A percentile compares a stretch with the other conserved stretches of the same genome.
Evolutionary conservation across 2,888 invertebrate species (phyloP).

Genomic region (Drosophila stalkeri): DNA sequence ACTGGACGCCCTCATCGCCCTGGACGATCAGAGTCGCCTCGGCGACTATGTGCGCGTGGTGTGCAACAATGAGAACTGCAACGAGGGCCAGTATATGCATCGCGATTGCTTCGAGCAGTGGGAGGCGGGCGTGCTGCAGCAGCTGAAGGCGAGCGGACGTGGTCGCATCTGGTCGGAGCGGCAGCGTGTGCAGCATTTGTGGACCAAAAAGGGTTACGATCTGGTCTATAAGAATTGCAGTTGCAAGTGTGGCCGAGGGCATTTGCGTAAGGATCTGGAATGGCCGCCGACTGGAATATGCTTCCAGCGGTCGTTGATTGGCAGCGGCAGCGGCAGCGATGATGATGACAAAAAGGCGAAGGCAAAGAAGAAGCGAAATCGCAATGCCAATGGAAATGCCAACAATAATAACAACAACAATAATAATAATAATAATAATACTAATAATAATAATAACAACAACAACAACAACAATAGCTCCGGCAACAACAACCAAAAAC

Average conservation of each 20-base stretch:
- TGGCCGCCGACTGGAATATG: conserved; percentile 86
- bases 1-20: conserved; percentile 87
- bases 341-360: conserved; percentile 87
- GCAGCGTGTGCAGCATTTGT: conserved; percentile 96
- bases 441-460: conserved; percentile 23
- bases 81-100: conserved; percentile 96
- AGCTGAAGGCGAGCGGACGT: conserved; percentile 95
- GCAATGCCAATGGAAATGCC: conserved; percentile 84
- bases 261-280: conserved; percentile 96
- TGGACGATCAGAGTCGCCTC: conserved; percentile 89
- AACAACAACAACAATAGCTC: conserved; percentile 20
- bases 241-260: conserved; percentile 96
- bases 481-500: conserved; percentile 81
- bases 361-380: conserved; percentile 88
- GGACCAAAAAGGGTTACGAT: conserved; percentile 99
- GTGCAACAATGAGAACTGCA: conserved; percentile 97
- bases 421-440: conserved; percentile 21
- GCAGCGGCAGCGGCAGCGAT: conserved; percentile 80
- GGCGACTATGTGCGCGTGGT: conserved; percentile 94
- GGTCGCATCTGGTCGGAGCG: conserved; percentile 98
- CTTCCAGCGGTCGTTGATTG: conserved; percentile 35
- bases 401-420: conserved; percentile 24
- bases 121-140: conserved; percentile 95
- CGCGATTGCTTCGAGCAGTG: conserved; percentile 97
- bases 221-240: conserved; percentile 97